phyloP scores from a whole-genome alignment of 2,113 vertebrate genomes.

The Phyllopteryx taeniolatus region DNA sequence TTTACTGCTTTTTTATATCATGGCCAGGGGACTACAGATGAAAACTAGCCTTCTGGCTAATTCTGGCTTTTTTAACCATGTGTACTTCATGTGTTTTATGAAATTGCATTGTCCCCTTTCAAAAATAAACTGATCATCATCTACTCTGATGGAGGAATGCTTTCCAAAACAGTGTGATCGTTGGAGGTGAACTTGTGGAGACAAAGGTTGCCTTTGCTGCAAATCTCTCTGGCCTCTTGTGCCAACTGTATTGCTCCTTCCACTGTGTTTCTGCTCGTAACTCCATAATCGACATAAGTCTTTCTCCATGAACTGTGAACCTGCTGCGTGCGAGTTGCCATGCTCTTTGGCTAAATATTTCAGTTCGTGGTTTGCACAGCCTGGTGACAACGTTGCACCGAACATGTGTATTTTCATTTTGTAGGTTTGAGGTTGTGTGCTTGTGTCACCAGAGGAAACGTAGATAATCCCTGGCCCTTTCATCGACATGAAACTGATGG shows the following conservation, averaged over 20 bases:
- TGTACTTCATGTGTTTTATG: no score
- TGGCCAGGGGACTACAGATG: no score
- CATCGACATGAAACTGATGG: no score
- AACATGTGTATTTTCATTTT: no score
- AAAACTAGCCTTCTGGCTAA: no score
- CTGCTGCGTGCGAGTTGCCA: not conserved
- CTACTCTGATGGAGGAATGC: not conserved
- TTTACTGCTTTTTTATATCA: no score
- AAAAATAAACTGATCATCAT: no score
- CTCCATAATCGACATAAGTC: constrained; percentile 14
- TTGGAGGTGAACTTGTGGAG: constrained; percentile 12
- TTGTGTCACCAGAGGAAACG: no score
- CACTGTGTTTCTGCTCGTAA: not conserved
- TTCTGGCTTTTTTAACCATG: no score
- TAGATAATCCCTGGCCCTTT: no score
- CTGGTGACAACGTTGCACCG: not conserved
- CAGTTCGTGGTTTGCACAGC: constrained; percentile 8
- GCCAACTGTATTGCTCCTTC: constrained; percentile 9
- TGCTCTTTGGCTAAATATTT: constrained; percentile 16
- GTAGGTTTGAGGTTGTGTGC: no score
- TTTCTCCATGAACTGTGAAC: constrained; percentile 6
- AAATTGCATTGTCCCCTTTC: no score
- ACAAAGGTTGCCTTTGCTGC: not conserved
- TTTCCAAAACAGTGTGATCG: not conserved
- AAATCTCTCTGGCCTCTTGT: not conserved